Conservation (phyloP, 2,888 invertebrate genomes). For the Griposia aprilina region DNA sequence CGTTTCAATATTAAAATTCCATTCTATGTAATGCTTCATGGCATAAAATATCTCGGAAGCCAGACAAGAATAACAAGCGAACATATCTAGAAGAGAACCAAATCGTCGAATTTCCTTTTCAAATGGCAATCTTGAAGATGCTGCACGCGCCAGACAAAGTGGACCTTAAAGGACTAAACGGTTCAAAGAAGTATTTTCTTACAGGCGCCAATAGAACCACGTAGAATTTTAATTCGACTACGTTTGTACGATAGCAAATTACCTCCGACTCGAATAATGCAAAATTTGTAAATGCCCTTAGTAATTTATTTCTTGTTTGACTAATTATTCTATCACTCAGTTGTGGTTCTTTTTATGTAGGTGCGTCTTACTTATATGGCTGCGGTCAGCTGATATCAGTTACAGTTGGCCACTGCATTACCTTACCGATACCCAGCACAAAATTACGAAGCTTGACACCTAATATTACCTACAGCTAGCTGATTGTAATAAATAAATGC, state of each 20-base stretch:
- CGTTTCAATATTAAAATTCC: constrained; percentile 38
- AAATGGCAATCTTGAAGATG: constrained; percentile 58
- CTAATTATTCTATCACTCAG: constrained; percentile 43
- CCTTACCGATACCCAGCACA: constrained; percentile 43
- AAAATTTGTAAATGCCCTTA: constrained; percentile 39
- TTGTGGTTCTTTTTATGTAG: constrained; percentile 52
- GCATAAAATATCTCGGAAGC: constrained; percentile 25
- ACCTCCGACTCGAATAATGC: constrained; percentile 28
- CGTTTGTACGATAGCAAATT: constrained; percentile 17
- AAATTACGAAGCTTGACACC: constrained; percentile 41
- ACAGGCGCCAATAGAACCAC: constrained; percentile 27
- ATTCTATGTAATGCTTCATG: constrained; percentile 9
- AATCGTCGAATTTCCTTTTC: constrained; percentile 54
- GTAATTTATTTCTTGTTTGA: constrained; percentile 28
- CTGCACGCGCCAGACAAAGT: constrained; percentile 57
- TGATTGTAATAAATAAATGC: constrained; percentile 49
- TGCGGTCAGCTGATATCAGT: constrained; percentile 74
- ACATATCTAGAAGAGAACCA: constrained; percentile 34
- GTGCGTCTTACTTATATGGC: constrained; percentile 59
- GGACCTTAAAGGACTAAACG: constrained; percentile 43
- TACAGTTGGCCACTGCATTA: constrained; percentile 64
- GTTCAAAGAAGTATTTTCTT: constrained; percentile 47
- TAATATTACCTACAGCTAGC: constrained; percentile 41
- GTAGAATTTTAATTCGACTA: constrained; percentile 44
- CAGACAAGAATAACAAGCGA: constrained; percentile 38